A percentile compares a stretch with the other conserved stretches of the same genome.
phyloP scores from a whole-genome alignment of 2,888 invertebrate species.

The Dryomyza anilis region DNA sequence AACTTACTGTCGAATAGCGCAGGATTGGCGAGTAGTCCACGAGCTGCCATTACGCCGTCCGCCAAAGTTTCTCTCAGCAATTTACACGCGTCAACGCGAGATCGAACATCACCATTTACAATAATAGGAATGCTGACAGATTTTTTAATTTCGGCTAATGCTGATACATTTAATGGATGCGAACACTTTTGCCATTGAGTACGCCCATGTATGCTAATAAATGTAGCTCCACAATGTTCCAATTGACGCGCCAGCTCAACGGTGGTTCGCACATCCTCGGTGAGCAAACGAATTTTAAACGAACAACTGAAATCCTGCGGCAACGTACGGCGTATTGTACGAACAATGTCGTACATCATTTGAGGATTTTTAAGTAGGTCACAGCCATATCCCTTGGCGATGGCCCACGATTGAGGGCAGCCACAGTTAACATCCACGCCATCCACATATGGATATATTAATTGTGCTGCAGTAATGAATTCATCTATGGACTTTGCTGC shows the following conservation, averaged over 20 bases:
- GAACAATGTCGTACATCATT: constrained; percentile 78
- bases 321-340: constrained; percentile 74
- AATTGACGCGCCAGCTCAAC: constrained; percentile 79
- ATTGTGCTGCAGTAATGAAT: constrained; percentile 82
- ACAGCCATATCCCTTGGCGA: constrained; percentile 88
- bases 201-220: constrained; percentile 89
- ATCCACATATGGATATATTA: constrained; percentile 83
- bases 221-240: constrained; percentile 86
- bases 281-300: constrained; percentile 82
- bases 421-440: constrained; percentile 98
- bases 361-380: constrained; percentile 83
- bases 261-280: constrained; percentile 65
- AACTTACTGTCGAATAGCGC: constrained; percentile 71
- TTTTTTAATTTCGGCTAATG: constrained; percentile 71
- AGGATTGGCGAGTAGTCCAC: constrained; percentile 89
- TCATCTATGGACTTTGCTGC: constrained; percentile 85
- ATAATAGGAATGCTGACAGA: constrained; percentile 79
- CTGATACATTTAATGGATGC: constrained; percentile 72
- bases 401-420: constrained; percentile 96
- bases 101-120: constrained; percentile 90
- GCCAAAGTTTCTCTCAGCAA: constrained; percentile 73
- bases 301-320: constrained; percentile 81
- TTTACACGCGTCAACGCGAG: constrained; percentile 71
- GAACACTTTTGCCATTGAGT: constrained; percentile 79
- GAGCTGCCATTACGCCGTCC: constrained; percentile 89